phyloP scores from a whole-genome alignment of 2,888 invertebrate species.

The Rhagonycha lutea region DNA sequence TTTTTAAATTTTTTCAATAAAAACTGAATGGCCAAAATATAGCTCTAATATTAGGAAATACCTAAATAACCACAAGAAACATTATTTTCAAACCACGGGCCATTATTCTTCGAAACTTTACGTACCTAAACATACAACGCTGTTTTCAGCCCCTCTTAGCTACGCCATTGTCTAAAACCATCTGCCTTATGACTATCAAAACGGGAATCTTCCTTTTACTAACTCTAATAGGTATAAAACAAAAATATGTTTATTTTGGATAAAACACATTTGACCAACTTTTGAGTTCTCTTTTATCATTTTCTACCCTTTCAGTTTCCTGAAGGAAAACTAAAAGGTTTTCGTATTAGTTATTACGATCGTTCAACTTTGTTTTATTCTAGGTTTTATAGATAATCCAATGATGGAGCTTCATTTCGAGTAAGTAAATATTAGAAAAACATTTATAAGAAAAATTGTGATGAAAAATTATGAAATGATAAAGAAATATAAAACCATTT shows the following conservation, averaged over 20 bases:
- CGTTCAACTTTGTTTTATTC: background rate
- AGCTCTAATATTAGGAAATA: background rate
- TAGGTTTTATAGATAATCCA: background rate
- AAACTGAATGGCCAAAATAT: background rate
- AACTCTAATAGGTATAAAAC: background rate
- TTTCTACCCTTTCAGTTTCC: background rate
- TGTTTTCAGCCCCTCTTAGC: background rate
- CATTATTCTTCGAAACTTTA: background rate
- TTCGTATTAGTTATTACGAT: background rate
- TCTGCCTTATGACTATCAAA: background rate
- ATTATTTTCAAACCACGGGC: background rate
- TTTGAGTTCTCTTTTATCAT: background rate
- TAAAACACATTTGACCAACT: background rate
- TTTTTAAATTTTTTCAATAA: too few relatives aligned
- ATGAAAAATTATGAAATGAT: background rate
- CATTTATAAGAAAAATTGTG: background rate
- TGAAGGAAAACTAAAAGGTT: background rate
- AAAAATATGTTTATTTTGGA: background rate
- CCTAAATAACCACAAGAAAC: background rate
- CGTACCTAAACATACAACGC: background rate
- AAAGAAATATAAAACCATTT: constrained; percentile 27
- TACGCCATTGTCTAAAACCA: background rate
- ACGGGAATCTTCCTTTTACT: background rate
- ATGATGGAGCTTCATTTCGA: background rate
- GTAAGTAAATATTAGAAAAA: background rate